A percentile compares a stretch with the other conserved stretches of the same genome.
These are phyloP conservation scores for Cryptocheilus praepositus DNA, from an alignment of 2,888 invertebrate species.

Conservation along the genomic window DNA sequence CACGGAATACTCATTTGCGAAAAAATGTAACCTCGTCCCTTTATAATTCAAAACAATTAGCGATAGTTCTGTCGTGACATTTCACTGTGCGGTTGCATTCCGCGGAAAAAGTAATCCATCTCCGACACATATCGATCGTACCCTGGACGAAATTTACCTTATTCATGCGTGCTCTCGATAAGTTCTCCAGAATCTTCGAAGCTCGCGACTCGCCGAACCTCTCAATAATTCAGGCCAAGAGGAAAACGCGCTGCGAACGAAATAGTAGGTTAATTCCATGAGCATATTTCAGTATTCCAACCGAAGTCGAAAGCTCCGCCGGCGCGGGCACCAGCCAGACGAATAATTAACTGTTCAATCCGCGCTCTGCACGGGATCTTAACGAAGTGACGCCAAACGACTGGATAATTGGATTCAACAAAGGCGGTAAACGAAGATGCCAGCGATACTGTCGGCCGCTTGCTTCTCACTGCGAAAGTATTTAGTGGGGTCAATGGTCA, in stretches of 20 bases:
- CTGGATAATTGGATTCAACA: constrained; percentile 10
- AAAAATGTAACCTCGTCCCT: no score
- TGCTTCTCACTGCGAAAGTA: background rate
- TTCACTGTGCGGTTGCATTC: no score
- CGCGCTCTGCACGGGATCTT: constrained; percentile 2
- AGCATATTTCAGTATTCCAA: constrained; percentile 1
- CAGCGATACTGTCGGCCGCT: background rate
- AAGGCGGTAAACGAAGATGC: constrained; percentile 1
- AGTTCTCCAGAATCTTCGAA: background rate
- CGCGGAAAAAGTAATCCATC: no score
- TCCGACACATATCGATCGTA: no score
- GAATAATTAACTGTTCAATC: constrained; percentile 6
- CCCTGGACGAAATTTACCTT: background rate
- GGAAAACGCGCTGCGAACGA: background rate
- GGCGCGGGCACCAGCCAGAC: background rate
- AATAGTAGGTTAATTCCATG: constrained; percentile 5
- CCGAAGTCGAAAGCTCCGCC: background rate
- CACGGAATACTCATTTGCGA: no score
- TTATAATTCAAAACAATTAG: no score
- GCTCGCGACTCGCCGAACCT: background rate
- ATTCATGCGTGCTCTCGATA: constrained; percentile 9
- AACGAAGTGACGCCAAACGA: constrained; percentile 2
- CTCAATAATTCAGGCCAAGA: background rate
- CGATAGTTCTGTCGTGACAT: no score
- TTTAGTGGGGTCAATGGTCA: no score